These are phyloP conservation scores for Diabrotica undecimpunctata DNA, from an alignment of 1,140 invertebrate species.

Conservation along the genomic window DNA sequence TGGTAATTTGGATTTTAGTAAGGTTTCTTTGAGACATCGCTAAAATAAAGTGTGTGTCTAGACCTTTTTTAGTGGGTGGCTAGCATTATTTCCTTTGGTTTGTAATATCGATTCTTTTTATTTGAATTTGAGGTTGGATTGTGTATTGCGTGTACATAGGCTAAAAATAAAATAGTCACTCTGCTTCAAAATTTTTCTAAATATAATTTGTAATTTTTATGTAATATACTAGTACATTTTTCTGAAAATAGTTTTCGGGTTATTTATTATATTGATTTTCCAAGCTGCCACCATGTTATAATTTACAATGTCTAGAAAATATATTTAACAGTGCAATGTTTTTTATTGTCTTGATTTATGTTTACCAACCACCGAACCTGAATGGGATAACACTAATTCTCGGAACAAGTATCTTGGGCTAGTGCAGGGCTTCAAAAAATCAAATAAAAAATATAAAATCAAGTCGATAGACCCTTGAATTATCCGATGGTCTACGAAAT, in stretches of 20 bases:
- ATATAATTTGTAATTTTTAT: not conserved
- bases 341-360: not conserved
- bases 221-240: not conserved
- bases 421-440: no score
- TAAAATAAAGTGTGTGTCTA: not conserved
- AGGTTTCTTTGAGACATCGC: no score
- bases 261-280: not conserved
- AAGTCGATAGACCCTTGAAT: no score
- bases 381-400: no score
- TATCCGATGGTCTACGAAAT: no score
- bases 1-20: no score
- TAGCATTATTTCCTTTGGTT: not conserved
- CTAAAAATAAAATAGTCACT: not conserved
- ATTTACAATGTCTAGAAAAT: conserved; percentile 3
- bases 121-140: conserved; percentile 1
- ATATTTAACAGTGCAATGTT: conserved; percentile 2
- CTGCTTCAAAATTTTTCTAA: not conserved
- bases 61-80: not conserved
- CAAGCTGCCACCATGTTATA: not conserved
- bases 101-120: not conserved
- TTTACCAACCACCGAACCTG: not conserved
- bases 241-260: not conserved
- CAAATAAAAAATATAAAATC: no score
- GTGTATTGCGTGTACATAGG: not conserved
- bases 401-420: no score